A percentile compares a stretch with the other conserved stretches of the same genome.
These are phyloP conservation scores for Pyralis farinalis DNA, from an alignment of 2,888 invertebrate species.

Conservation along the genomic window DNA sequence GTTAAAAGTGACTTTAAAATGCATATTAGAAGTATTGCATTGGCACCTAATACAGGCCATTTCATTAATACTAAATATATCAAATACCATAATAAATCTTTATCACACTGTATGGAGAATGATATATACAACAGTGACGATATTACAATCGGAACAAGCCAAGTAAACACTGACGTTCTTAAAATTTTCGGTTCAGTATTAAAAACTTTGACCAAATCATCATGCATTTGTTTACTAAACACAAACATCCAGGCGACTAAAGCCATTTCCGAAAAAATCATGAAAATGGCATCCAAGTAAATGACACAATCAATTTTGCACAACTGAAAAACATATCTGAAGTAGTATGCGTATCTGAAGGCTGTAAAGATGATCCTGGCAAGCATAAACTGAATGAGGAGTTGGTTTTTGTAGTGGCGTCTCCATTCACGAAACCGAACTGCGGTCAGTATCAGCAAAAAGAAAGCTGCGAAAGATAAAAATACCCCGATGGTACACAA, in stretches of 20 bases:
- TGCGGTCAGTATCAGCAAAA: slow-evolving; percentile 50
- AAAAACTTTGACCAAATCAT: slow-evolving; percentile 57
- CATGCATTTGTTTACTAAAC: slow-evolving; percentile 59
- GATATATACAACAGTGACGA: slow-evolving; percentile 23
- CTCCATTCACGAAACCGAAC: slow-evolving; percentile 59
- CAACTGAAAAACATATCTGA: slow-evolving; percentile 26
- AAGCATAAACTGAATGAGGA: slow-evolving; percentile 60
- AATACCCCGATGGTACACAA: slow-evolving; percentile 38
- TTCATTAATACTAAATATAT: slow-evolving; percentile 44
- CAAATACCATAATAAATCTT: slow-evolving; percentile 24
- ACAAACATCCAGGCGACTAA: slow-evolving; percentile 62
- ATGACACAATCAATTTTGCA: slow-evolving; percentile 17
- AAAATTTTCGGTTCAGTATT: slow-evolving; percentile 29
- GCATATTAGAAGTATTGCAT: slow-evolving; percentile 46
- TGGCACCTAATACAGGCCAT: slow-evolving; percentile 55
- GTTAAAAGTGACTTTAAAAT: slow-evolving; percentile 39
- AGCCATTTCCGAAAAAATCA: slow-evolving; percentile 49
- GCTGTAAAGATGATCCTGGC: slow-evolving; percentile 52
- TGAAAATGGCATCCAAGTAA: slow-evolving; percentile 28
- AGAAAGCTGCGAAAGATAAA: slow-evolving; percentile 40
- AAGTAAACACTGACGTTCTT: slow-evolving; percentile 42
- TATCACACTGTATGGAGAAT: slow-evolving; percentile 17
- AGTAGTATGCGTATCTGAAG: slow-evolving; percentile 42
- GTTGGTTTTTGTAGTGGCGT: slow-evolving; percentile 54
- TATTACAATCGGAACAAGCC: slow-evolving; percentile 40